These are phyloP conservation scores for Urocitellus parryii DNA, from an alignment of 2,113 vertebrate genomes.

Conservation along the genomic window DNA sequence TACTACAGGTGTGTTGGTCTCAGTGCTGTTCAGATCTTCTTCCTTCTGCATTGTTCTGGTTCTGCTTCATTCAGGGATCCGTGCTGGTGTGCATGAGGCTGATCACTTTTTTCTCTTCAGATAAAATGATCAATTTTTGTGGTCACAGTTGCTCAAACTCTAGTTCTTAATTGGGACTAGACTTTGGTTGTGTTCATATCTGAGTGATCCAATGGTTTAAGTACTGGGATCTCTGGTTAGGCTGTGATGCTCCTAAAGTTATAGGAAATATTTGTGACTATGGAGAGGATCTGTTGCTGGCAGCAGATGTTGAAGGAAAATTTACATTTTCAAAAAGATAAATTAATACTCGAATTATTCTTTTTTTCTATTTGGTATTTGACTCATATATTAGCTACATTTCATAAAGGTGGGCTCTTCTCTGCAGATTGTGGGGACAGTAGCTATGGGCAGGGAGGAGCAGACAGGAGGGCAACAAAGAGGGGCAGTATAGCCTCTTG, in stretches of 20 bases:
- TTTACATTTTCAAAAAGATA: neutral
- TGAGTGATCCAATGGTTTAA: neutral
- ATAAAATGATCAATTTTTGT: neutral
- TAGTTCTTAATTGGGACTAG: neutral
- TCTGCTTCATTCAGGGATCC: neutral
- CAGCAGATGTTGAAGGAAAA: neutral
- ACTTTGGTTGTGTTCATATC: neutral
- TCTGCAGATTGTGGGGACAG: neutral
- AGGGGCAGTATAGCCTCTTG: neutral
- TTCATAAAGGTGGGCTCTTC: neutral
- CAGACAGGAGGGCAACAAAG: neutral
- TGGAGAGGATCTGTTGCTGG: neutral
- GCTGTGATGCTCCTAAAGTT: neutral
- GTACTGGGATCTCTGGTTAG: neutral
- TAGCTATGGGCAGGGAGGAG: neutral
- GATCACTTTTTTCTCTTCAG: neutral
- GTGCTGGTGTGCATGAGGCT: neutral
- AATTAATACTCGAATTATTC: neutral
- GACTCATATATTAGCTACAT: neutral
- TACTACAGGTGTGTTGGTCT: neutral
- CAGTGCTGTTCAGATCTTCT: neutral
- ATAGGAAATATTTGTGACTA: neutral
- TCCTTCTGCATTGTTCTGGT: neutral
- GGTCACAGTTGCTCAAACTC: neutral
- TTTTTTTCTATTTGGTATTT: neutral